Evolutionary conservation across 2,113 vertebrate genomes (phyloP).

Genomic region (Gulo gulo): DNA sequence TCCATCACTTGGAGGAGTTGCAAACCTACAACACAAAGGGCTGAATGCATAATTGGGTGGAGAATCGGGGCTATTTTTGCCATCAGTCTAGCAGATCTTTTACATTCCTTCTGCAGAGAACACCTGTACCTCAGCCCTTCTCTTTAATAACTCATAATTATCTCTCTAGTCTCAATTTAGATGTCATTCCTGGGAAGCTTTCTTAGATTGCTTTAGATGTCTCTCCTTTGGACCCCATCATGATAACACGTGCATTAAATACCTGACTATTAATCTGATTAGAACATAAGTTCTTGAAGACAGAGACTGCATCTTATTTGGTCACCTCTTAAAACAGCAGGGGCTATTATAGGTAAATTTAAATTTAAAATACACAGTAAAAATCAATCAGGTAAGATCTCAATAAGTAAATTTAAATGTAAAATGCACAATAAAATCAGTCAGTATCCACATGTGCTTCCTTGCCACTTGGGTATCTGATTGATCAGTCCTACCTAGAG

Average conservation of each 20-base stretch:
- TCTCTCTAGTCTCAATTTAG: background rate
- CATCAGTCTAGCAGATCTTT: background rate
- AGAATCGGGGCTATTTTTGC: background rate
- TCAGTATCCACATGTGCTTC: background rate
- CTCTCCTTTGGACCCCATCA: background rate
- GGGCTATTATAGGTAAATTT: background rate
- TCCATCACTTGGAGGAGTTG: background rate
- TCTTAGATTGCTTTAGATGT: background rate
- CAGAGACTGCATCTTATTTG: constrained; percentile 4
- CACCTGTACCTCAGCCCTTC: background rate
- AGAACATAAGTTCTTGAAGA: constrained; percentile 7
- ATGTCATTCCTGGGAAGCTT: background rate
- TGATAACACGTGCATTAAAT: constrained; percentile 8
- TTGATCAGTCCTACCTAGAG: background rate
- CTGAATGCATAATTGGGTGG: background rate
- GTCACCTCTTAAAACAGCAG: background rate
- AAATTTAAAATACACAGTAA: constrained; percentile 12
- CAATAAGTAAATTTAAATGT: background rate
- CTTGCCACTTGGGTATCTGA: constrained; percentile 1
- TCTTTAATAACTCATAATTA: constrained; percentile 15
- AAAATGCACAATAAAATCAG: constrained; percentile 27
- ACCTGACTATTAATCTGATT: background rate
- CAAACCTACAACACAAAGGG: background rate
- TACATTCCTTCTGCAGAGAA: background rate
- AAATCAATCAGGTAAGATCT: background rate